These are phyloP conservation scores for Sus cebifrons DNA, from an alignment of 2,797 vertebrate species.

Conservation along the genomic window DNA sequence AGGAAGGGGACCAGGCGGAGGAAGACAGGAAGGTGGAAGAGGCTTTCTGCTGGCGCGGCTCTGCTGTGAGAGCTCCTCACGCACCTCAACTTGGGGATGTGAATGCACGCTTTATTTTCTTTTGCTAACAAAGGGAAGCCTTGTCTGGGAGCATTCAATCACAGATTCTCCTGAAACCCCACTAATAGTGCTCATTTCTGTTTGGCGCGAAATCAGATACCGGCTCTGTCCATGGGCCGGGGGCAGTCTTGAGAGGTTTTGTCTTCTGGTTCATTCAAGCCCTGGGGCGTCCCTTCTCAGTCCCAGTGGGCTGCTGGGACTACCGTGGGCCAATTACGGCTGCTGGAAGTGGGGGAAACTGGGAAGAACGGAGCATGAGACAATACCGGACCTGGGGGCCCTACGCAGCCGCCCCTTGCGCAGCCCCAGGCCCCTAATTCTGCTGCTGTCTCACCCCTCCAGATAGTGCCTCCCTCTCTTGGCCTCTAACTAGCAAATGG, in stretches of 20 bases:
- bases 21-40: conserved; percentile 73
- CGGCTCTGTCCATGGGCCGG: conserved; percentile 75
- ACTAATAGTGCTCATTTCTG: conserved; percentile 88
- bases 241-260: conserved; percentile 83
- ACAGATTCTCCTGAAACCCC: conserved; percentile 88
- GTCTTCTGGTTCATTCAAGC: conserved; percentile 80
- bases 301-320: not conserved
- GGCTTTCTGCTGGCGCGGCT: conserved; percentile 82
- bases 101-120: conserved; percentile 91
- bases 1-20: not conserved
- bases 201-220: conserved; percentile 86
- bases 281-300: conserved; percentile 62
- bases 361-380: not conserved
- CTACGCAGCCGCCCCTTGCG: not conserved
- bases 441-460: conserved; percentile 61
- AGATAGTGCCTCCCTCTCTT: conserved; percentile 41
- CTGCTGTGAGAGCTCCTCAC: conserved; percentile 84
- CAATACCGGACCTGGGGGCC: conserved; percentile 37
- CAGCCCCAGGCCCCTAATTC: conserved; percentile 41
- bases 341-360: conserved; percentile 1
- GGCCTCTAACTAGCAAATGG: conserved; percentile 81
- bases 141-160: conserved; percentile 91
- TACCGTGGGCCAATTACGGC: not conserved
- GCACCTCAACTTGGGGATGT: conserved; percentile 88
- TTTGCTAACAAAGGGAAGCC: conserved; percentile 89